These are phyloP conservation scores for Epinotia bilunana DNA, from an alignment of 2,888 invertebrate species.

Conservation along the genomic window DNA sequence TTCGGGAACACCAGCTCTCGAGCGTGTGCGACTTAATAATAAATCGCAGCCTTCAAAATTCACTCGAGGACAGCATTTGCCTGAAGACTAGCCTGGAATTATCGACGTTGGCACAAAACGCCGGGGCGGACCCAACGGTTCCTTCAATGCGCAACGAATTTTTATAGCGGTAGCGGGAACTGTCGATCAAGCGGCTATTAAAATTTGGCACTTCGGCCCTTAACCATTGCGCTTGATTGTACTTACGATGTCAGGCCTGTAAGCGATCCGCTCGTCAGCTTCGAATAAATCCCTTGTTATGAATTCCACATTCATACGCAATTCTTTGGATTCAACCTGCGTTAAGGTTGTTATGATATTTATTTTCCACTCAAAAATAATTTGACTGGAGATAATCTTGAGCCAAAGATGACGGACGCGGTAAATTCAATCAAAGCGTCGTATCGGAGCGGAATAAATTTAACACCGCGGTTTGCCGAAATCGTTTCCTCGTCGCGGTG, in stretches of 20 bases:
- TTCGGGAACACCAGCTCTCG: constrained; percentile 72
- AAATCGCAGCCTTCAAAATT: constrained; percentile 78
- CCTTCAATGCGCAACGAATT: constrained; percentile 63
- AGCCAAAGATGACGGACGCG: constrained; percentile 44
- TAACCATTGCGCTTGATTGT: constrained; percentile 54
- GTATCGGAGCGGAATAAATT: constrained; percentile 49
- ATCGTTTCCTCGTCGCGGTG: constrained; percentile 43
- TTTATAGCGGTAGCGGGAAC: constrained; percentile 74
- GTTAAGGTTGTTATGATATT: constrained; percentile 43
- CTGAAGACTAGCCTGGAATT: constrained; percentile 72
- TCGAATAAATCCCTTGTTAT: constrained; percentile 48
- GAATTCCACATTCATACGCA: constrained; percentile 46
- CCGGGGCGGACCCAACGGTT: constrained; percentile 76
- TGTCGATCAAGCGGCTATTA: constrained; percentile 71
- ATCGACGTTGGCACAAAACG: constrained; percentile 75
- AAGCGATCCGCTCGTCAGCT: constrained; percentile 49
- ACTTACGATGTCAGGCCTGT: constrained; percentile 36
- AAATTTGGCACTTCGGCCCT: constrained; percentile 59
- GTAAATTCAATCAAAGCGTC: constrained; percentile 46
- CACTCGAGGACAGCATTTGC: constrained; percentile 69
- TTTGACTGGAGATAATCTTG: constrained; percentile 45
- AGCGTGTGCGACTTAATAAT: constrained; percentile 78
- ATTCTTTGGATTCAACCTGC: constrained; percentile 4
- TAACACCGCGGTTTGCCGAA: constrained; percentile 46
- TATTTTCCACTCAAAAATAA: constrained; percentile 41